Percentiles rank a stretch among this genome's conserved stretches.
Evolutionary conservation across 2,888 invertebrate species (phyloP).

Genomic region (Drosophila parthenogenetica): DNA sequence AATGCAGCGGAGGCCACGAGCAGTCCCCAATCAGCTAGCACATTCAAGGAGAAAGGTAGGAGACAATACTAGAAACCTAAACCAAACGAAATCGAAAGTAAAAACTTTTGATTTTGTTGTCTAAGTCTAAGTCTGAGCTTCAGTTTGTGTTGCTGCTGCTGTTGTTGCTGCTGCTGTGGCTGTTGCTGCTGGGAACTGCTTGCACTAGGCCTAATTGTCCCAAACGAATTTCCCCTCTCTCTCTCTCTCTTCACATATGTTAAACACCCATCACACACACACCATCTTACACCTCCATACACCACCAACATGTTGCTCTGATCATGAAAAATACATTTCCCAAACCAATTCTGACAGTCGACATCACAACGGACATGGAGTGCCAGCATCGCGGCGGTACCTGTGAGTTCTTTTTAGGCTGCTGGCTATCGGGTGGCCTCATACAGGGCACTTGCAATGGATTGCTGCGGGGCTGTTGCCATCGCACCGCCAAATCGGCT

Average conservation of each 20-base stretch:
- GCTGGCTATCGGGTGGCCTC: constrained; percentile 95
- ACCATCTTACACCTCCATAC: constrained; percentile 25
- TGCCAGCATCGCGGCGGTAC: constrained; percentile 88
- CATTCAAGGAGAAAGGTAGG: constrained; percentile 89
- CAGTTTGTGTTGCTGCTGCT: constrained; percentile 67
- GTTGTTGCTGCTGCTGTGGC: constrained; percentile 27
- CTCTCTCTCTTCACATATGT: constrained; percentile 7
- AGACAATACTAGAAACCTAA: constrained; percentile 8
- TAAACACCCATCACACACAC: constrained; percentile 29
- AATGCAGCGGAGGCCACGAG: constrained; percentile 76
- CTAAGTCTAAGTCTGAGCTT: constrained; percentile 52
- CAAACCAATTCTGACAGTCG: constrained; percentile 74
- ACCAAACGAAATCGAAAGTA: not conserved
- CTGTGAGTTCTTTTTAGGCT: constrained; percentile 96
- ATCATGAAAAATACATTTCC: constrained; percentile 42
- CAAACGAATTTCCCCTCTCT: constrained; percentile 8
- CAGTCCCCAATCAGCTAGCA: constrained; percentile 85
- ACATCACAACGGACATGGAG: constrained; percentile 84
- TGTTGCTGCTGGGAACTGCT: constrained; percentile 72
- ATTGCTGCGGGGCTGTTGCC: constrained; percentile 94
- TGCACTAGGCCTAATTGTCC: constrained; percentile 69
- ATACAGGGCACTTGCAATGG: constrained; percentile 94
- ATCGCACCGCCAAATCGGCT: constrained; percentile 89
- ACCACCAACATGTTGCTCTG: constrained; percentile 33
- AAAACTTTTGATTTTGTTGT: constrained; percentile 3